Percentiles rank a stretch among this genome's conserved stretches.
These are phyloP conservation scores for Plumapathes pennacea DNA, from an alignment of 92 coral and sea anemone species.

Conservation along the genomic window DNA sequence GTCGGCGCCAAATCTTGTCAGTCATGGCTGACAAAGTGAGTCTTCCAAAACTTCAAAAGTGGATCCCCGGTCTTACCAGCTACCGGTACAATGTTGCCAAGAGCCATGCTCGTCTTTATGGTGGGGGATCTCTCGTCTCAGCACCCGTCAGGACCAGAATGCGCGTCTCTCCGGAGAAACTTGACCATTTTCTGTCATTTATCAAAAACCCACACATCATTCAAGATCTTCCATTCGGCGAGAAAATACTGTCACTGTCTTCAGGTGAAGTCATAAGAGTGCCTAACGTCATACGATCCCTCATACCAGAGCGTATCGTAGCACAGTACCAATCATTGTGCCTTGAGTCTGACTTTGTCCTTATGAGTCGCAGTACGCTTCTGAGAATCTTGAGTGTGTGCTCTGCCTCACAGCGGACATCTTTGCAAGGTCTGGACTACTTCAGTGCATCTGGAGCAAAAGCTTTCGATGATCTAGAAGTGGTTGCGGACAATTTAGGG, in stretches of 20 bases:
- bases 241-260: conserved; percentile 30
- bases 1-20: conserved; percentile 15
- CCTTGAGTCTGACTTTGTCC: conserved; percentile 35
- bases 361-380: conserved; percentile 44
- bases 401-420: conserved; percentile 38
- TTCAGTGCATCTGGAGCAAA: conserved; percentile 29
- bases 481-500: conserved; percentile 11
- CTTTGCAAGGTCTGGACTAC: conserved; percentile 57
- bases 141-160: conserved; percentile 16
- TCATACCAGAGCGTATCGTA: conserved; percentile 48
- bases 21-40: conserved; percentile 10
- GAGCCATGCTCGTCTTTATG: conserved; percentile 19
- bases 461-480: conserved; percentile 37
- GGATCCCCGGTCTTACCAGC: conserved; percentile 27
- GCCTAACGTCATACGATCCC: conserved; percentile 32
- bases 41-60: conserved; percentile 10
- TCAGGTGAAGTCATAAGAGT: conserved; percentile 47
- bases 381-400: conserved; percentile 35
- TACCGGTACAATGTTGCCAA: conserved; percentile 27
- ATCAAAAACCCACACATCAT: conserved; percentile 54
- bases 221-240: conserved; percentile 60
- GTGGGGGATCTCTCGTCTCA: conserved; percentile 22
- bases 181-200: conserved; percentile 41
- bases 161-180: conserved; percentile 19
- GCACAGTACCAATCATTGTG: conserved; percentile 39